These are phyloP conservation scores for Saccopteryx bilineata DNA, from an alignment of 2,113 vertebrate species.

Conservation along the genomic window DNA sequence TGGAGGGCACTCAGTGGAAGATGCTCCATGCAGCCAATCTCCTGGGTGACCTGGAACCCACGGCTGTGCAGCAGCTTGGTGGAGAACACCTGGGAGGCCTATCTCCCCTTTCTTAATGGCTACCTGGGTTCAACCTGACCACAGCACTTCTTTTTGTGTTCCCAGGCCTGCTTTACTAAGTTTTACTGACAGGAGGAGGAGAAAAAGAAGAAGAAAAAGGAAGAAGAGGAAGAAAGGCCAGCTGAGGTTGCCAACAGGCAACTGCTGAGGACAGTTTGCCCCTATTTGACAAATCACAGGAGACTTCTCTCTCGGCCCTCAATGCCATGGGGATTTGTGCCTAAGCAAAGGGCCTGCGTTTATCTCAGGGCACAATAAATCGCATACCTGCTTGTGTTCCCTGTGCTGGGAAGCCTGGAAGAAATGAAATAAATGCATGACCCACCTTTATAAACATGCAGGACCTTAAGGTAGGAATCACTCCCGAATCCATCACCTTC, in stretches of 20 bases:
- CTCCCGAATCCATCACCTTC: not conserved
- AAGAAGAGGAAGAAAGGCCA: not conserved
- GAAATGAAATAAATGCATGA: not conserved
- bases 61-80: too few species aligned
- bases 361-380: not conserved
- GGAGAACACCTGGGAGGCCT: not conserved
- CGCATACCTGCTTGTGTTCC: not conserved
- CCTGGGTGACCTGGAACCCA: not conserved
- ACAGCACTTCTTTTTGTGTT: not conserved
- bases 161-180: not conserved
- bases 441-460: too few species aligned
- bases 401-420: not conserved
- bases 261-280: not conserved
- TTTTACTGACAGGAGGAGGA: not conserved
- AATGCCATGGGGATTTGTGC: not conserved
- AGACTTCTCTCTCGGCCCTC: not conserved
- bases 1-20: too few species aligned
- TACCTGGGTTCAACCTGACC: not conserved
- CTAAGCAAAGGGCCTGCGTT: not conserved
- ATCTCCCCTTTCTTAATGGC: accelerated
- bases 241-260: not conserved
- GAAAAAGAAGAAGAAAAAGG: not conserved
- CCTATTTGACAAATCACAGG: not conserved
- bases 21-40: accelerated
- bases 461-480: not conserved